These are phyloP conservation scores for Prosapia bicincta DNA, from an alignment of 2,888 invertebrate species.

Conservation along the genomic window DNA sequence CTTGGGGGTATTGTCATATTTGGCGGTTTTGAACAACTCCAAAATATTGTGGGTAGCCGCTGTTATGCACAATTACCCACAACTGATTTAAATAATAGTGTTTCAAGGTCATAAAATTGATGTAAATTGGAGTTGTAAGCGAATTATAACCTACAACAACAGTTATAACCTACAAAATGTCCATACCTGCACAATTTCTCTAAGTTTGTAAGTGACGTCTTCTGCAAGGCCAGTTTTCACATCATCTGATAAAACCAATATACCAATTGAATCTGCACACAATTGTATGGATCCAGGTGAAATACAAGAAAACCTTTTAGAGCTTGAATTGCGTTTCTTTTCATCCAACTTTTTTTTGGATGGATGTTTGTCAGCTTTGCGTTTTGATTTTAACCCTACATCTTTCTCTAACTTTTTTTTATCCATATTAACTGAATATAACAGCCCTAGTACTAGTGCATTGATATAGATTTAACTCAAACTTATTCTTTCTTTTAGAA, in stretches of 20 bases:
- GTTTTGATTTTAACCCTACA: not conserved
- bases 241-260: slow-evolving; percentile 41
- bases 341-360: slow-evolving; percentile 1
- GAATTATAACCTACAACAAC: too few species aligned
- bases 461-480: too few species aligned
- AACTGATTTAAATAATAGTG: too few species aligned
- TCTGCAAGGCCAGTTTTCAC: slow-evolving; percentile 51
- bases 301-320: slow-evolving; percentile 14
- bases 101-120: not conserved
- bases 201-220: slow-evolving; percentile 53
- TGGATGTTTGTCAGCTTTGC: slow-evolving; percentile 5
- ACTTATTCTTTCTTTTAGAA: too few species aligned
- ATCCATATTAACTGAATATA: too few species aligned
- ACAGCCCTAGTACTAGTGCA: too few species aligned
- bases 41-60: too few species aligned
- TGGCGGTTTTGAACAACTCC: too few species aligned
- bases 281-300: slow-evolving; percentile 22
- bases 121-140: not conserved
- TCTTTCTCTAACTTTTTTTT: slow-evolving; percentile 14
- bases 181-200: slow-evolving; percentile 52
- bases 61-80: too few species aligned
- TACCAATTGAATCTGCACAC: slow-evolving; percentile 33
- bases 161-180: not conserved
- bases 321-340: slow-evolving; percentile 7
- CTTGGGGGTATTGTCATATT: too few species aligned